Conservation (phyloP, 2,797 vertebrate genomes). For the Dicrostonyx torquatus region DNA sequence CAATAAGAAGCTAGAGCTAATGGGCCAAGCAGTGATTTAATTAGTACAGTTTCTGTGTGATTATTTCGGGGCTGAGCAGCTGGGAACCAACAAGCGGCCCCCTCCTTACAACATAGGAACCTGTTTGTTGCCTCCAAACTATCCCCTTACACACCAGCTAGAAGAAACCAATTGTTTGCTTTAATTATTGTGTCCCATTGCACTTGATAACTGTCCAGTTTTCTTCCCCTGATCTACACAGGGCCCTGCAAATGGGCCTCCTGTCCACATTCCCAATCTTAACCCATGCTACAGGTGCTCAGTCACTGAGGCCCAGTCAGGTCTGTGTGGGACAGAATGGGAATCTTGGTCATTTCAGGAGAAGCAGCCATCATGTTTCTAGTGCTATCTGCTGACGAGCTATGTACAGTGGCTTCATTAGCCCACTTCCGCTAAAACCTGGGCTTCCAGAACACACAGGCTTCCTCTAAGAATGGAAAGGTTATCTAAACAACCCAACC, state of each 20-base stretch:
- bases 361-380: background rate
- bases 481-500: conserved; percentile 5
- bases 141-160: background rate
- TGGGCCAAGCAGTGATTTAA: too few species aligned
- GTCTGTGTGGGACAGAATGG: fast-evolving
- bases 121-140: background rate
- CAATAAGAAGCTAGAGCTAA: too few species aligned
- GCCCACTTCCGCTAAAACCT: background rate
- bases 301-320: background rate
- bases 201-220: background rate
- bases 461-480: conserved; percentile 52
- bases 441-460: background rate
- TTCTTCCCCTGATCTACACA: background rate
- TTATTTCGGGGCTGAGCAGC: too few species aligned
- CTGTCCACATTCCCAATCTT: background rate
- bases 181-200: background rate
- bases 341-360: background rate
- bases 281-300: background rate
- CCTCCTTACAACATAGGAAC: background rate
- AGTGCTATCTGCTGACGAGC: background rate
- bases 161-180: background rate
- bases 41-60: too few species aligned
- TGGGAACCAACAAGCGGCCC: too few species aligned
- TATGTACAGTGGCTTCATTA: background rate
- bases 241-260: background rate